A percentile compares a stretch with the other conserved stretches of the same genome.
These are phyloP conservation scores for Nycticebus coucang DNA, from an alignment of 2,113 vertebrate genomes.

Conservation along the genomic window DNA sequence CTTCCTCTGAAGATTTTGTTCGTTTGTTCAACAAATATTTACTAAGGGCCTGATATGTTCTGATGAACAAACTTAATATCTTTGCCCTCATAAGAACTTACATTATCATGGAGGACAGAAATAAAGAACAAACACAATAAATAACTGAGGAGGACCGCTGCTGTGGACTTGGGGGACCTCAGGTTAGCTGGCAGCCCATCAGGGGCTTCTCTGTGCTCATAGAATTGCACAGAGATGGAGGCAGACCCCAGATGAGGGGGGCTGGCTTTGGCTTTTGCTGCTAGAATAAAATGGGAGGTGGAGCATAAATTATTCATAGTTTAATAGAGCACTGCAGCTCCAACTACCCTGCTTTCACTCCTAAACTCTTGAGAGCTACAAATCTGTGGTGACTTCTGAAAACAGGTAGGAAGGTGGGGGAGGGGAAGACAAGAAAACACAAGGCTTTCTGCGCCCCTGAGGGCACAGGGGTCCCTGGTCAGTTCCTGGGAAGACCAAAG, in stretches of 20 bases:
- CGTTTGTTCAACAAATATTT: neutral
- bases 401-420: neutral
- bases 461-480: neutral
- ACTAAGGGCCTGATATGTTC: neutral
- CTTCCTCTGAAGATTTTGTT: neutral
- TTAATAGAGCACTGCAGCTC: neutral
- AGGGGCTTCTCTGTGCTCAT: neutral
- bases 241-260: neutral
- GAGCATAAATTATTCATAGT: neutral
- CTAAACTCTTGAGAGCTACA: neutral
- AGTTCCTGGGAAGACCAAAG: neutral
- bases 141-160: neutral
- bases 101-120: neutral
- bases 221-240: neutral
- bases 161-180: neutral
- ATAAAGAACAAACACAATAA: neutral
- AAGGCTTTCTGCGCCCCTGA: neutral
- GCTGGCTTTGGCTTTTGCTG: neutral
- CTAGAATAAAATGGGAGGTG: neutral
- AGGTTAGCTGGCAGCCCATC: neutral
- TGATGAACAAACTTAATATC: neutral
- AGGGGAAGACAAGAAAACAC: neutral
- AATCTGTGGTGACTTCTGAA: neutral
- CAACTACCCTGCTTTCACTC: neutral
- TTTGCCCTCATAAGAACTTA: neutral